phyloP scores from a whole-genome alignment of 2,888 invertebrate species.

The Petrophora chlorosata region DNA sequence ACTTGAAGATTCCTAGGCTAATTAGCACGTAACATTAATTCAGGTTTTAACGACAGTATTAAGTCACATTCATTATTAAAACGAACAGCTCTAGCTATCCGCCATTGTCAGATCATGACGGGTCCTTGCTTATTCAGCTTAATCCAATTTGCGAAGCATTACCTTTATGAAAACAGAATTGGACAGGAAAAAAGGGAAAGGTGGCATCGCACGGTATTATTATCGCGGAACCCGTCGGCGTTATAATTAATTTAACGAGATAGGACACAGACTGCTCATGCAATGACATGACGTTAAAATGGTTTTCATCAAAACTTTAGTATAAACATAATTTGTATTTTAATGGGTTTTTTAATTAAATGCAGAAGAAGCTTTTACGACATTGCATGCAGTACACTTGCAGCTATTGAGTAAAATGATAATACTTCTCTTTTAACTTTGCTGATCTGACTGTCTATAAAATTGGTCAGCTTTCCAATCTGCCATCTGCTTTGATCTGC shows the following conservation, averaged over 20 bases:
- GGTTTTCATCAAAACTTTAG: too few relatives aligned
- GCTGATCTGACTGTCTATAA: too few relatives aligned
- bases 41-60: neutral
- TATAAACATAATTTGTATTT: too few relatives aligned
- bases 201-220: constrained; percentile 28
- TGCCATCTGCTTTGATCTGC: too few relatives aligned
- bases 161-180: constrained; percentile 48
- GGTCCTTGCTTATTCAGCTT: constrained; percentile 46
- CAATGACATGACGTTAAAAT: too few relatives aligned
- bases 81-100: constrained; percentile 26
- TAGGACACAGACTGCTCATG: constrained; percentile 4
- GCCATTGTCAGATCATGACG: constrained; percentile 37
- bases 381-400: too few relatives aligned
- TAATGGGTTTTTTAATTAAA: too few relatives aligned
- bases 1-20: too few relatives aligned
- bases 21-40: neutral
- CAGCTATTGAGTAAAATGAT: too few relatives aligned
- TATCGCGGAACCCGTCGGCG: constrained; percentile 22
- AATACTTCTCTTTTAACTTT: too few relatives aligned
- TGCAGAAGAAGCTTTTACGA: too few relatives aligned
- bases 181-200: constrained; percentile 46
- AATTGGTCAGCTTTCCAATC: too few relatives aligned
- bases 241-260: constrained; percentile 25
- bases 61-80: constrained; percentile 20
- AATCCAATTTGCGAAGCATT: constrained; percentile 51